phyloP scores from a whole-genome alignment of 2,888 invertebrate species.

The Drosophila mulleri region DNA sequence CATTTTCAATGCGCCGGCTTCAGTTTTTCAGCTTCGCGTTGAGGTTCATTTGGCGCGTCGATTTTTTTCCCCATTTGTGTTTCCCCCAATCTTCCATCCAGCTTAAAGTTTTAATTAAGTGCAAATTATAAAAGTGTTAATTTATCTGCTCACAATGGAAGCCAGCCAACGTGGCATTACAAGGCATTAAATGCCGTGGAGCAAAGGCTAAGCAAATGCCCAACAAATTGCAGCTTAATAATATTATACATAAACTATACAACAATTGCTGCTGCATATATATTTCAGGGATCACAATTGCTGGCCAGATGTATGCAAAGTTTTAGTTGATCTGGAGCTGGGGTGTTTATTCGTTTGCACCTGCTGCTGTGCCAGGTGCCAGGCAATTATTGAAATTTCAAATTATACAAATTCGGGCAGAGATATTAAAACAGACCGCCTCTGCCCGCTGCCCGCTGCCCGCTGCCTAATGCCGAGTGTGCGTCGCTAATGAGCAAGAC shows the following conservation, averaged over 20 bases:
- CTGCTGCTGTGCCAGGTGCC: background rate
- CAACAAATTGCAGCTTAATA: background rate
- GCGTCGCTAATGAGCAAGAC: constrained; percentile 55
- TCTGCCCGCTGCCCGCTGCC: background rate
- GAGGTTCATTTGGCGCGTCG: constrained; percentile 43
- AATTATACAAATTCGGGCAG: constrained; percentile 51
- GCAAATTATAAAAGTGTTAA: constrained; percentile 74
- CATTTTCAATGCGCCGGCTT: constrained; percentile 53
- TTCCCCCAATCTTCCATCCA: background rate
- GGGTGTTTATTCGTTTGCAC: background rate
- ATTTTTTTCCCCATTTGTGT: constrained; percentile 2
- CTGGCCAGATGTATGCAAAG: background rate
- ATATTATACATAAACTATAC: background rate
- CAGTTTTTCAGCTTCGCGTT: constrained; percentile 40
- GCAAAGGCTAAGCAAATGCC: no score
- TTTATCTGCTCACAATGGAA: constrained; percentile 37
- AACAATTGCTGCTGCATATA: background rate
- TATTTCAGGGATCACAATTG: background rate
- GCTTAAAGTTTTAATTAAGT: constrained; percentile 76
- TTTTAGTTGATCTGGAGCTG: background rate
- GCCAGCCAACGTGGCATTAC: background rate
- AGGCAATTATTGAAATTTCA: constrained; percentile 63
- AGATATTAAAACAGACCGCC: constrained; percentile 32
- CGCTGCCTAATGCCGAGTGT: constrained; percentile 16
- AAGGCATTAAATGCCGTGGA: background rate